A percentile compares a stretch with the other conserved stretches of the same genome.
Evolutionary conservation across 2,888 invertebrate genomes (phyloP).

Genomic region (Adelphocoris suturalis): DNA sequence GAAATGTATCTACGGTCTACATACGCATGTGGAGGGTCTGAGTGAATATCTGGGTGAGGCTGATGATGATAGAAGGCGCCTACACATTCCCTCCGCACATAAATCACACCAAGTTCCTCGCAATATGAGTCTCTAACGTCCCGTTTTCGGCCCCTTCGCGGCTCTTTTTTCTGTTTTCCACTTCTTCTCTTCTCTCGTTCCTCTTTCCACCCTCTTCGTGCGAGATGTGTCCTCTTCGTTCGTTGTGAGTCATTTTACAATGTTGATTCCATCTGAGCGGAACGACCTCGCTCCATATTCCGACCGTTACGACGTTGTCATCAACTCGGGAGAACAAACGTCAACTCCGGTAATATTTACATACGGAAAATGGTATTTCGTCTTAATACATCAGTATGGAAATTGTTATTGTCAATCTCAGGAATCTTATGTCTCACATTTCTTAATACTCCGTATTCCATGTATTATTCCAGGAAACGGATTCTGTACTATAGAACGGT

Average conservation of each 20-base stretch:
- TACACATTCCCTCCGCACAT: constrained; percentile 26
- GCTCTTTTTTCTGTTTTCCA: constrained; percentile 50
- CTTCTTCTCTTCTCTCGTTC: not conserved
- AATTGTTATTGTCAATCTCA: too few species aligned
- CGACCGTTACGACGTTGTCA: not conserved
- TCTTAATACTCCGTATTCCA: too few species aligned
- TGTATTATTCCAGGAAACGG: too few species aligned
- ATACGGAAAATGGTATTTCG: too few species aligned
- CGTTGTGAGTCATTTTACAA: constrained; percentile 49
- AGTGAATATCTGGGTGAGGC: constrained; percentile 65
- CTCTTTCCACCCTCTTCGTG: not conserved
- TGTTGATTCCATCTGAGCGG: constrained; percentile 35
- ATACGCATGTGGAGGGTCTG: constrained; percentile 41
- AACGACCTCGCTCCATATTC: not conserved
- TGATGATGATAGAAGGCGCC: constrained; percentile 67
- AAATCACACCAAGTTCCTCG: constrained; percentile 65
- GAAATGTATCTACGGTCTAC: constrained; percentile 53
- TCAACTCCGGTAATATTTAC: too few species aligned
- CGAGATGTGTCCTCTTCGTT: not conserved
- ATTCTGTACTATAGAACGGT: too few species aligned
- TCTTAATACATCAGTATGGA: too few species aligned
- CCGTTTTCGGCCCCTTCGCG: constrained; percentile 60
- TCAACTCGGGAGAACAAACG: not conserved
- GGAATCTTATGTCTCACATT: too few species aligned
- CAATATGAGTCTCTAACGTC: constrained; percentile 66